These are phyloP conservation scores for Criorhina ranunculi DNA, from an alignment of 2,888 invertebrate genomes.

Conservation along the genomic window DNA sequence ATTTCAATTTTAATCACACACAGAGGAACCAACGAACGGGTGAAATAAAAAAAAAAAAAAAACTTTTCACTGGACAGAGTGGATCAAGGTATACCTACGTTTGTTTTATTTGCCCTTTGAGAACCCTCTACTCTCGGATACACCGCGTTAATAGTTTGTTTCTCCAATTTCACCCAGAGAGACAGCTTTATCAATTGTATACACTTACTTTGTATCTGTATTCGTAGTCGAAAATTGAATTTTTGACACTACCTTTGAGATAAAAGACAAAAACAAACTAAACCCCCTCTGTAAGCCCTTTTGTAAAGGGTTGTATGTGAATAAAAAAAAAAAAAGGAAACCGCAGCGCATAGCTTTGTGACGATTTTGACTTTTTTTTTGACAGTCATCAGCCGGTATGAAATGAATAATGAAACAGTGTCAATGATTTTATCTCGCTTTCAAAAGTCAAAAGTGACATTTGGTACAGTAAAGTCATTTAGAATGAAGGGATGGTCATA, in stretches of 20 bases:
- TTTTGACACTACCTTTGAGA: conserved; percentile 63
- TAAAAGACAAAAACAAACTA: conserved; percentile 12
- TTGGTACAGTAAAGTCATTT: too few species aligned
- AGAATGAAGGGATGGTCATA: too few species aligned
- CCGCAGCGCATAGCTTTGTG: not conserved
- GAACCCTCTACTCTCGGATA: not conserved
- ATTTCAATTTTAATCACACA: conserved; percentile 73
- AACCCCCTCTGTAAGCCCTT: not conserved
- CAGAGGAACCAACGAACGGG: conserved; percentile 30
- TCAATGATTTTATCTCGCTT: conserved; percentile 31
- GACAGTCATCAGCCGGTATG: conserved; percentile 11
- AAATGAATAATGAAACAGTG: conserved; percentile 38
- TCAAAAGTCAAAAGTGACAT: not conserved
- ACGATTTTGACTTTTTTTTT: conserved; percentile 45
- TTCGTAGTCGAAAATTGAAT: conserved; percentile 27
- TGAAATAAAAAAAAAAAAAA: conserved; percentile 12
- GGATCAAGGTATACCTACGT: conserved; percentile 46
- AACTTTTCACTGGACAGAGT: conserved; percentile 59
- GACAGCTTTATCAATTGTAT: conserved; percentile 31
- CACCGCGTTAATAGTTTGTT: conserved; percentile 62
- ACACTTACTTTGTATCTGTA: not conserved
- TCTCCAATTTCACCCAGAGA: conserved; percentile 16
- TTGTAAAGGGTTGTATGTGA: conserved; percentile 1
- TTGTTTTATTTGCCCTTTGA: conserved; percentile 35
- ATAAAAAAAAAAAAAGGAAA: conserved; percentile 38